Evolutionary conservation across 2,888 invertebrate species (phyloP), one percentile per base, ranked within the genome.

Genomic region (Morpho helenor): DNA sequence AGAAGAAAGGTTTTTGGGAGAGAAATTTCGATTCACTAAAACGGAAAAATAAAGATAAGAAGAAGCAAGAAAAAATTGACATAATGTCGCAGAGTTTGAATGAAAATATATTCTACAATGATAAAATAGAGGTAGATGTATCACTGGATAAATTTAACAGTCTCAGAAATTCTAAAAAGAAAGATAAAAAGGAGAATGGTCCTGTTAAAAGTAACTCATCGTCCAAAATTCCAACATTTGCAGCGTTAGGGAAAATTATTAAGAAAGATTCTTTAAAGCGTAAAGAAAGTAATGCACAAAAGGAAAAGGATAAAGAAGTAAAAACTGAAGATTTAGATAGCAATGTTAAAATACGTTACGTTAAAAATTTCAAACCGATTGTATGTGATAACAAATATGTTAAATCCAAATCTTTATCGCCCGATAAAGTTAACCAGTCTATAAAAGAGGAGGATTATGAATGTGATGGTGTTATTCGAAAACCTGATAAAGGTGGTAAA

Each of bases 31-130:
- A 91, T 76, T 91, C 91, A 8, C 66, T 91, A 0, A 91, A 90
- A 75, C 73, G 91, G 0, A 90, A 90, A 59, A 71, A 61, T 16
- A 77, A 77, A 55, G 75, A 75, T 48, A 86, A 82, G 55, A 90
- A 68, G n/a, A 91, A 90, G 72, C 79, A 82, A 0, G 88, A 91
- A 61, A 87, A 87, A 68, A 71, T 77, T 10, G 91, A 91, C 56
- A 68, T 91, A 0, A 92, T 92, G 92, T 91, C 91, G 22, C 91
- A 91, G 53, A 92, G 92, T 73, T 73, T 92, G 8, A 92, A 92
- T 69, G 92, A 92, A 64, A 91, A 92, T 62, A 76, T 91, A 52
- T 87, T 91, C 63, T 90, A 82, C 55, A 86, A 81, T 55, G 88
- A 87, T n/a, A 87, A 77, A 46, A 91, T 91, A 8, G 92, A 91